phyloP scores from a whole-genome alignment of 2,113 vertebrate species.

The Cryptomyrus ogoouensis region DNA sequence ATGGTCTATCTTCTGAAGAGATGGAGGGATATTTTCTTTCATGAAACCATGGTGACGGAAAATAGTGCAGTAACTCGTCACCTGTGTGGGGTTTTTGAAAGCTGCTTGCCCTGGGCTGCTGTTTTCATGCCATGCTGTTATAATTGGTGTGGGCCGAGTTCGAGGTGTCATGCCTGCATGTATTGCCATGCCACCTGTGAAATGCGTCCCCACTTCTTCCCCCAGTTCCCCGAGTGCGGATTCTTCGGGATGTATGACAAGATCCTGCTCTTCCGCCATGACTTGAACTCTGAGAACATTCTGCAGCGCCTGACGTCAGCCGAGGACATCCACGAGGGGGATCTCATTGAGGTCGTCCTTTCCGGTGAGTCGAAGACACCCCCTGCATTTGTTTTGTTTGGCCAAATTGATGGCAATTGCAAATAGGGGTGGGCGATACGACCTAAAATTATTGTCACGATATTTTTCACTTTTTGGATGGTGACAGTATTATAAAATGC shows the following conservation, averaged over 20 bases:
- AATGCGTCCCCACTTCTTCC: slow-evolving; percentile 27
- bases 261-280: slow-evolving; percentile 86
- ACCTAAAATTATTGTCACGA: too few relatives aligned
- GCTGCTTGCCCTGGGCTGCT: neutral
- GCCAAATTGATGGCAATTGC: neutral
- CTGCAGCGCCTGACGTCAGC: slow-evolving; percentile 76
- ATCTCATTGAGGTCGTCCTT: slow-evolving; percentile 84
- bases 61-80: neutral
- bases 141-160: neutral
- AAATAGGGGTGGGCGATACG: too few relatives aligned
- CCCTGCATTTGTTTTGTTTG: neutral
- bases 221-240: slow-evolving; percentile 86
- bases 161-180: neutral
- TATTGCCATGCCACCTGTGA: neutral
- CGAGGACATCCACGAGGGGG: slow-evolving; percentile 82
- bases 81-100: neutral
- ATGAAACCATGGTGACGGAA: neutral
- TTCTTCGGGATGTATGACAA: slow-evolving; percentile 91
- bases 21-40: neutral
- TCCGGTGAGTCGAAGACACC: slow-evolving; percentile 63
- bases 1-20: neutral
- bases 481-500: too few relatives aligned
- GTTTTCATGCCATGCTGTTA: neutral
- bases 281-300: slow-evolving; percentile 85
- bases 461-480: too few relatives aligned